Conservation (phyloP, 2,888 invertebrate genomes). For the Rhogogaster chlorosoma region DNA sequence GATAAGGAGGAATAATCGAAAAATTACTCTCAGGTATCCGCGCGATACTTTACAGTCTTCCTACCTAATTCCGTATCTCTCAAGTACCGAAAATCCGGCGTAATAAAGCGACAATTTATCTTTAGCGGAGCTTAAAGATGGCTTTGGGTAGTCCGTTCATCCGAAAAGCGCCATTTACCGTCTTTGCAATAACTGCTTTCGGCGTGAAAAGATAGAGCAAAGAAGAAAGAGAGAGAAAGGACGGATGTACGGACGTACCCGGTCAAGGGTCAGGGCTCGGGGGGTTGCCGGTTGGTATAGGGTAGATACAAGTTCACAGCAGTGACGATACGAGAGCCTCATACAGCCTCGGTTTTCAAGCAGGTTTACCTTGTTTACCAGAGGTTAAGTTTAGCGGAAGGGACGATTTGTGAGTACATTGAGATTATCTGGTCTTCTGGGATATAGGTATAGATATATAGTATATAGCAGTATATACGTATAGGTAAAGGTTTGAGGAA, state of each 20-base stretch:
- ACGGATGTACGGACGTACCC: background rate
- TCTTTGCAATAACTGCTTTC: conserved; percentile 7
- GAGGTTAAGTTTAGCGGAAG: conserved; percentile 43
- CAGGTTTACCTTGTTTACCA: conserved; percentile 43
- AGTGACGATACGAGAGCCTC: conserved; percentile 11
- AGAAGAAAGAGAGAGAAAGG: background rate
- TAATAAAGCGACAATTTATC: conserved; percentile 10
- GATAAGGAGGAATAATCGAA: background rate
- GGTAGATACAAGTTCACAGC: background rate
- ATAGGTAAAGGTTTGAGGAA: background rate
- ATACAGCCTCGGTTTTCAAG: background rate
- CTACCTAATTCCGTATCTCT: background rate
- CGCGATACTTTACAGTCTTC: background rate
- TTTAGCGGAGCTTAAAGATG: background rate
- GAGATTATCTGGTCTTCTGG: conserved; percentile 31
- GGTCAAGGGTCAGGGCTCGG: conserved; percentile 1
- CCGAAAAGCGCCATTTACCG: background rate
- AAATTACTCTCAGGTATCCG: background rate
- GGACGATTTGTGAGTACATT: conserved; percentile 40
- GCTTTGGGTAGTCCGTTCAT: background rate
- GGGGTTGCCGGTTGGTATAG: background rate
- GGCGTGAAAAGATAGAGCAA: background rate
- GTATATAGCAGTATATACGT: background rate
- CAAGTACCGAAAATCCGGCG: background rate
- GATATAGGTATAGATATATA: background rate